phyloP scores from a whole-genome alignment of 1,140 invertebrate genomes.

The Micrasema minimum region DNA sequence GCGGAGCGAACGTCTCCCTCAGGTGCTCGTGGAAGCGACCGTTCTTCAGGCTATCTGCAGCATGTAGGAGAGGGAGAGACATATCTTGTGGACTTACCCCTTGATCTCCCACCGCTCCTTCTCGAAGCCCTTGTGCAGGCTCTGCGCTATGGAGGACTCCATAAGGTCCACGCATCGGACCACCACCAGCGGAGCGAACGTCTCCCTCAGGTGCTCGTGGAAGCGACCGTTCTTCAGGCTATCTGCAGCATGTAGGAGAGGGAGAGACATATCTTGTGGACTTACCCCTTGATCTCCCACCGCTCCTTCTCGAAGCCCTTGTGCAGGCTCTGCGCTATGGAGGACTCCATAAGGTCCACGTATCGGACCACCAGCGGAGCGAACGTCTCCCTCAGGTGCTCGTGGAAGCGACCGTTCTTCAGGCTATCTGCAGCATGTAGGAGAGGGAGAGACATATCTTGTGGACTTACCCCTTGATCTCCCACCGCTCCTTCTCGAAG shows the following conservation, averaged over 20 bases:
- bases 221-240: conserved; percentile 97
- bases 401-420: conserved; percentile 97
- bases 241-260: too few relatives aligned
- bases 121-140: conserved; percentile 98
- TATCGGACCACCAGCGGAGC: conserved; percentile 97
- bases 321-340: conserved; percentile 98
- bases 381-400: conserved; percentile 97
- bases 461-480: conserved; percentile 89
- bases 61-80: neutral
- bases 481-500: conserved; percentile 99
- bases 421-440: conserved; percentile 82
- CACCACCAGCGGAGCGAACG: conserved; percentile 97
- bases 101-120: conserved; percentile 99
- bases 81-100: conserved; percentile 80
- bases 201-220: conserved; percentile 96
- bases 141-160: conserved; percentile 99
- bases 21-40: conserved; percentile 98
- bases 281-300: conserved; percentile 98
- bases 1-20: conserved; percentile 95
- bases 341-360: conserved; percentile 99
- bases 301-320: conserved; percentile 99
- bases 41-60: conserved; percentile 93
- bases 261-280: too few relatives aligned
- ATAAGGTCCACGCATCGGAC: conserved; percentile 98
- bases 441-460: neutral